Percentiles rank a stretch among this genome's conserved stretches.
phyloP scores from a whole-genome alignment of 2,113 vertebrate genomes.

The Bos indicus region DNA sequence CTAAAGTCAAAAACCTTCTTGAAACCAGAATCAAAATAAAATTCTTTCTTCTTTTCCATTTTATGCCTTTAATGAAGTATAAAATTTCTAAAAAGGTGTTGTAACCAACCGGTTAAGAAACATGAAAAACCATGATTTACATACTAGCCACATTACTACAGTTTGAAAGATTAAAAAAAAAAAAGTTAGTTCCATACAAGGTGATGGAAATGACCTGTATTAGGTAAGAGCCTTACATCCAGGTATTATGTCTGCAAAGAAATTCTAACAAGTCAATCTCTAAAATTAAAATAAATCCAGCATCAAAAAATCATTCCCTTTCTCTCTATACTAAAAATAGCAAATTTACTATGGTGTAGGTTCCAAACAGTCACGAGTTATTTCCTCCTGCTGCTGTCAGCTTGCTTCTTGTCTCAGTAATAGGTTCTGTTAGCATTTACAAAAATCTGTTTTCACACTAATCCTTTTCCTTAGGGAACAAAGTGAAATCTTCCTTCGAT shows the following conservation, averaged over 20 bases:
- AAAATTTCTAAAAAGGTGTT: constrained; percentile 24
- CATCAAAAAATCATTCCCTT: constrained; percentile 70
- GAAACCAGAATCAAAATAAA: constrained; percentile 52
- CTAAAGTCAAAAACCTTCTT: constrained; percentile 60
- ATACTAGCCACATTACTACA: background rate
- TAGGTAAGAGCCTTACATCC: background rate
- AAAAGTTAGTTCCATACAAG: constrained; percentile 34
- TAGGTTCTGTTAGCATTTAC: constrained; percentile 65
- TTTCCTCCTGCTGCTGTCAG: constrained; percentile 76
- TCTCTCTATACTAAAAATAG: constrained; percentile 83
- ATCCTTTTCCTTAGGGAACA: constrained; percentile 37
- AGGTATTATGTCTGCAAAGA: constrained; percentile 21
- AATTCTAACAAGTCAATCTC: constrained; percentile 62
- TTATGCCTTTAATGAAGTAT: constrained; percentile 21
- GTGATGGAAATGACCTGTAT: background rate
- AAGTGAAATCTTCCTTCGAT: background rate
- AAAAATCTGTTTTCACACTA: constrained; percentile 51
- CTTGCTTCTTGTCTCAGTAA: constrained; percentile 76
- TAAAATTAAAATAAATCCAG: constrained; percentile 76
- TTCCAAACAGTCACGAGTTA: constrained; percentile 82
- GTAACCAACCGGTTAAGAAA: constrained; percentile 37
- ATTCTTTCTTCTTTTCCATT: constrained; percentile 30
- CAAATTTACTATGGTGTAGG: constrained; percentile 81
- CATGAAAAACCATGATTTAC: constrained; percentile 32
- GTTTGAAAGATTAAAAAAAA: constrained; percentile 9